Base-by-base conservation (phyloP, 1,140 invertebrate species). In the Drosophila eugracilis region DNA sequence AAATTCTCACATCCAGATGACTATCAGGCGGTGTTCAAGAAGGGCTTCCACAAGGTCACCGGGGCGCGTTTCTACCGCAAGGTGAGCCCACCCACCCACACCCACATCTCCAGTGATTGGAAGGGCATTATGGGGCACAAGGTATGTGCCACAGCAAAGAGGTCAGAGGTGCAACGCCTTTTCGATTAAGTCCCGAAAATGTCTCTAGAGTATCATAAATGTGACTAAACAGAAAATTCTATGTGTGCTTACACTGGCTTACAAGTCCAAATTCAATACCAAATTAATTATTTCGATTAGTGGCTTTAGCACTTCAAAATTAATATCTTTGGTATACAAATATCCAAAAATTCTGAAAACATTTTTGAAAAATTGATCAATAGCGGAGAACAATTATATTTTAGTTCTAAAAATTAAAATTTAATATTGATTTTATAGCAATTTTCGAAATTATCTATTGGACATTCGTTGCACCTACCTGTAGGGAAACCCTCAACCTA, bases 1-100 rank as follows among this genome's bases (percentile, higher is more conserved):
- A 96, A 96, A 92, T 96, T 97, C 92, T 96, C 95, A 71, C 95
- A 95, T 90, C 95, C 95, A 75, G 96, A 96, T 60, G 96, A 97
- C 90, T 97, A 95, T 91, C 95, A 96, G 91, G 95, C 95, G 89
- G 96, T 96, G 32, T 96, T 95, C 93, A 95, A 96, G 91, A 96
- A 96, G 90, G 96, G 96, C 10, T 97, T 97, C 92, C 96, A 96
- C 91, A 96, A 96, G 92, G 95, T 96, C 41, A 96, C 95, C 49
- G 94, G 95, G 10, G 95, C 95, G 6, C 93, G 95, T 50, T 95
- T 95, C 86, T 95, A 96, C 92, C 95, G 95, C 91, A 96, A 96
- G 93, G 95, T 95, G 93, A 92, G 84, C 42, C 19, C 21, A 24
- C 3, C 21, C n/a, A 41, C 10, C 26, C 24, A 15, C 26, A 52